Evolutionary conservation across 2,888 invertebrate species (phyloP), one percentile per base, ranked within the genome.

Genomic region (Scaptomyza flava): DNA sequence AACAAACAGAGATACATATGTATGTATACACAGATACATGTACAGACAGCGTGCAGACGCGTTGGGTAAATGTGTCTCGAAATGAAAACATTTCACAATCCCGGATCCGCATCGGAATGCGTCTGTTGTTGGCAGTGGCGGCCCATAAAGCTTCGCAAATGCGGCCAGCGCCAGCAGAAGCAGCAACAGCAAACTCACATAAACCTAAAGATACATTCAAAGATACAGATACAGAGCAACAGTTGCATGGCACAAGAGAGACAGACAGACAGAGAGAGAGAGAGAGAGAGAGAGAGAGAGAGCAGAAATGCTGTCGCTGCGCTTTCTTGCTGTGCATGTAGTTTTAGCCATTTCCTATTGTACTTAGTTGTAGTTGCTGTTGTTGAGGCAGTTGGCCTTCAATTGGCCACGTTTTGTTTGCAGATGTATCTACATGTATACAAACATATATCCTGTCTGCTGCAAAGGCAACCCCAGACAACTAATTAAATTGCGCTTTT

Each of bases 31-130:
- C 58, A 58, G 42, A 59, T 53, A 59, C 60, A 45, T 12, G 43
- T 23, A 69, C 75, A 73, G 72, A 75, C 78, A 57, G 71, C 56
- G 62, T 62, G 72, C 75, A 76, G 79, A 76, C 83, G 81, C 77
- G 54, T 41, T 76, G 63, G 56, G 70, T 76, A 79, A 79, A 79
- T 75, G 83, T 82, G 76, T 81, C 84, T 83, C 77, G 79, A 78
- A 81, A 85, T 87, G 84, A 89, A 89, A 86, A 82, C 81, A 84
- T 89, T 89, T 89, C 86, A 87, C 89, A 84, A 86, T 89, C 82
- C 87, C 88, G 89, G 89, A 89, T 87, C 89, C 85, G 79, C 89
- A 77, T 77, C 74, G 89, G 89, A 89, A 89, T 89, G 88, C 77
- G 84, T 78, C 72, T 56, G 73, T 42, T 61, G 64, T 42, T 61